phyloP scores from a whole-genome alignment of 2,113 vertebrate genomes.

The Tetraodon nigroviridis region DNA sequence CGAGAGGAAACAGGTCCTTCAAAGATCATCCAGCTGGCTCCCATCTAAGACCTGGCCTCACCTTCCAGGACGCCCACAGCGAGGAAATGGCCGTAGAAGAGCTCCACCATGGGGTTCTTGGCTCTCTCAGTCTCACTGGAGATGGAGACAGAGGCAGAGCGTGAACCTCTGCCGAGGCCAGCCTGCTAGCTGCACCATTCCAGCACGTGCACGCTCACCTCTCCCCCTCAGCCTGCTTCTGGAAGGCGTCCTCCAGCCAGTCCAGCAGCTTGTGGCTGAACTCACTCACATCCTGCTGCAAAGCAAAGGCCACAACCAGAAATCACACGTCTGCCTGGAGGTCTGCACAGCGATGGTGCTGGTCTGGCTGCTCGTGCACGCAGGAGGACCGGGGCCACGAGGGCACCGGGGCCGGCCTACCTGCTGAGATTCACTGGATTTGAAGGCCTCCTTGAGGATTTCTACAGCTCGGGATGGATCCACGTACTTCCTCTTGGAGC shows the following conservation, averaged over 20 bases:
- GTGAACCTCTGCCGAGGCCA: too few relatives aligned
- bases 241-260: slow-evolving; percentile 97
- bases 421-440: slow-evolving; percentile 97
- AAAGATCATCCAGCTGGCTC: too few relatives aligned
- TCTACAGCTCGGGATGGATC: slow-evolving; percentile 96
- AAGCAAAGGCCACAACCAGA: slow-evolving; percentile 6
- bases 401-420: slow-evolving; percentile 62
- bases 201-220: slow-evolving; percentile 46
- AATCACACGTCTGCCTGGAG: too few relatives aligned
- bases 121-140: slow-evolving; percentile 93
- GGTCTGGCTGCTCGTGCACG: slow-evolving; percentile 10
- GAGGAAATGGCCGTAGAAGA: slow-evolving; percentile 95
- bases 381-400: neutral
- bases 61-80: slow-evolving; percentile 96
- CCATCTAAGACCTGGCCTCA: slow-evolving; percentile 56
- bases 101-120: slow-evolving; percentile 98
- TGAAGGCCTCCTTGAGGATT: slow-evolving; percentile 98
- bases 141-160: slow-evolving; percentile 11
- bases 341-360: neutral
- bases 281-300: slow-evolving; percentile 96
- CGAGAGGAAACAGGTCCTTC: too few relatives aligned
- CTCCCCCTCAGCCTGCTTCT: slow-evolving; percentile 95
- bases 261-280: slow-evolving; percentile 97
- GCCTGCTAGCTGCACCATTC: too few relatives aligned
- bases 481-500: slow-evolving; percentile 96